A percentile compares a stretch with the other conserved stretches of the same genome.
Evolutionary conservation across 1,140 invertebrate genomes (phyloP).

Genomic region (Laodelphax striatellus): DNA sequence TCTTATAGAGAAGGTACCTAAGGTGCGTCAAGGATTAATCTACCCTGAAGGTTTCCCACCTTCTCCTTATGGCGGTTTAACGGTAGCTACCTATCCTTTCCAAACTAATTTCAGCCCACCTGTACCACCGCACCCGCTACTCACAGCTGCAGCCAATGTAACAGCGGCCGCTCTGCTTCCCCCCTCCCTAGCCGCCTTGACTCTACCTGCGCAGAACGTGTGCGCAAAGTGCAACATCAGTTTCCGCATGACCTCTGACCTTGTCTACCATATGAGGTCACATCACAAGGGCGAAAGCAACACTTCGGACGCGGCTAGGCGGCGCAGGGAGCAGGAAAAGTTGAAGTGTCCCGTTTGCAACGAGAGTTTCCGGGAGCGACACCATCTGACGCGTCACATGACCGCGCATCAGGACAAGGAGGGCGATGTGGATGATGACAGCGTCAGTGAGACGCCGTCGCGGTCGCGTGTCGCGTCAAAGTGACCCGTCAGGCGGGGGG

Average conservation of each 20-base stretch:
- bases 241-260: constrained; percentile 94
- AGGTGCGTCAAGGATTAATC: background rate
- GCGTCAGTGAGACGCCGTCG: constrained; percentile 2
- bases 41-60: background rate
- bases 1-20: background rate
- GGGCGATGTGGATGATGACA: constrained; percentile 38
- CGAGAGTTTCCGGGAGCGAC: constrained; percentile 88
- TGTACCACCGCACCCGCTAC: constrained; percentile 30
- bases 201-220: constrained; percentile 86
- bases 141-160: constrained; percentile 48
- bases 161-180: constrained; percentile 69
- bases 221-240: constrained; percentile 96
- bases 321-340: constrained; percentile 74
- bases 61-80: constrained; percentile 14
- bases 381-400: constrained; percentile 92
- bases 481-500: background rate
- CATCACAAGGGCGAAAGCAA: constrained; percentile 73
- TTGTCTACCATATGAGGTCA: constrained; percentile 96
- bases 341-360: constrained; percentile 90
- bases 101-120: constrained; percentile 25
- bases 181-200: constrained; percentile 67
- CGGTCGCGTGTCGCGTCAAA: background rate
- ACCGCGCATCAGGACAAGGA: constrained; percentile 71
- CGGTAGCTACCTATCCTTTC: constrained; percentile 37
- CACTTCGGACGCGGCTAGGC: constrained; percentile 50